A percentile compares a stretch with the other conserved stretches of the same genome.
Evolutionary conservation across 2,888 invertebrate genomes (phyloP).

Genomic region (Latheticus oryzae): DNA sequence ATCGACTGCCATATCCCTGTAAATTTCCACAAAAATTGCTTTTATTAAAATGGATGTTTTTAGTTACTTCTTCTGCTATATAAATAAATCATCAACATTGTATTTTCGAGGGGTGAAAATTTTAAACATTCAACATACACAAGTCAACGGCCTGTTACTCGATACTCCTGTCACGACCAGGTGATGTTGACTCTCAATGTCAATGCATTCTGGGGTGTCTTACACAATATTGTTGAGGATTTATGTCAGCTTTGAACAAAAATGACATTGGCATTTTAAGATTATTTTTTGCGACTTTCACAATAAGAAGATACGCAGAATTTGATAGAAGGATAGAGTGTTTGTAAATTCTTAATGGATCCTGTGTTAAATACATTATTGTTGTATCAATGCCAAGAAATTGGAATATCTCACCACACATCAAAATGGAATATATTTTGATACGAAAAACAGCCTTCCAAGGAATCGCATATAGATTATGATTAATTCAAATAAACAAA

Average conservation of each 20-base stretch:
- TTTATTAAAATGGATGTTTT: constrained; percentile 28
- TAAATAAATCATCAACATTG: constrained; percentile 31
- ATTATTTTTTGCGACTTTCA: constrained; percentile 4
- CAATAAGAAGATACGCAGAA: no score
- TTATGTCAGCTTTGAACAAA: constrained; percentile 18
- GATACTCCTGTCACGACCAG: constrained; percentile 15
- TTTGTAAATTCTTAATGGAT: no score
- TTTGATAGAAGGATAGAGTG: no score
- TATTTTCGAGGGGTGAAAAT: constrained; percentile 21
- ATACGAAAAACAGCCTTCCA: no score
- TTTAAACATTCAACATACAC: constrained; percentile 5
- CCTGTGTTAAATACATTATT: no score
- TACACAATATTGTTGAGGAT: constrained; percentile 21
- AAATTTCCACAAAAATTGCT: constrained; percentile 23
- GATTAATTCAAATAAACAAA: neutral
- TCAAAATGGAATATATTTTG: constrained; percentile 17
- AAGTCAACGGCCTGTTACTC: constrained; percentile 22
- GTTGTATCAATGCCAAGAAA: constrained; percentile 22
- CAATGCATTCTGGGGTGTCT: constrained; percentile 11
- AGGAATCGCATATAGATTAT: no score
- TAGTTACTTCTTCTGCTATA: constrained; percentile 22
- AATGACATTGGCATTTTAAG: constrained; percentile 1
- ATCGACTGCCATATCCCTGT: constrained; percentile 6
- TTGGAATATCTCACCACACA: no score
- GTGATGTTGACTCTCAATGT: constrained; percentile 21